phyloP scores from a whole-genome alignment of 2,888 invertebrate species.

The Agrypnus murinus region DNA sequence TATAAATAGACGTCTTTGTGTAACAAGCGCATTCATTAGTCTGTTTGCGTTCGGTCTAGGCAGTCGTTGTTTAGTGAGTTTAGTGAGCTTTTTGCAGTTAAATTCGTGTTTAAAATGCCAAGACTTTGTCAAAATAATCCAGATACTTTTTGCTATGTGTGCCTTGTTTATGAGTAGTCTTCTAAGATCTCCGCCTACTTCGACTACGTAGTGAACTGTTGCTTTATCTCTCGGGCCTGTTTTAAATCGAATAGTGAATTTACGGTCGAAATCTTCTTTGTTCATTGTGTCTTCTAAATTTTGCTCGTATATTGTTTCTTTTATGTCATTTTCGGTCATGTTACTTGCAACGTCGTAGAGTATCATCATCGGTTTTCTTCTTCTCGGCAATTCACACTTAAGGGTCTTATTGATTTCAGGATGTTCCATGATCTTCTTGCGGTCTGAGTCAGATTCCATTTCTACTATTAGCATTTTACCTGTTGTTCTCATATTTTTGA shows the following conservation, averaged over 20 bases:
- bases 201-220: constrained; percentile 35
- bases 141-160: constrained; percentile 20
- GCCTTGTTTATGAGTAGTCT: constrained; percentile 2
- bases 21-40: not conserved
- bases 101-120: no score
- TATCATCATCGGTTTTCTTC: constrained; percentile 26
- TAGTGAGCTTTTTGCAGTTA: no score
- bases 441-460: no score
- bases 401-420: not conserved
- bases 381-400: not conserved
- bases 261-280: constrained; percentile 10
- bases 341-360: constrained; percentile 19
- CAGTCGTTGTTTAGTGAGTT: no score
- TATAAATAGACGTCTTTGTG: no score
- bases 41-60: not conserved
- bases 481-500: not conserved
- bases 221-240: constrained; percentile 31
- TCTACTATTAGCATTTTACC: not conserved
- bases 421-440: not conserved
- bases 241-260: constrained; percentile 31
- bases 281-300: constrained; percentile 12
- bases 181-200: constrained; percentile 11
- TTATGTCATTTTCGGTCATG: not conserved
- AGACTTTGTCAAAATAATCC: not conserved
- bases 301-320: constrained; percentile 22